phyloP scores from a whole-genome alignment of 2,888 invertebrate species.

The Tholera decimalis region DNA sequence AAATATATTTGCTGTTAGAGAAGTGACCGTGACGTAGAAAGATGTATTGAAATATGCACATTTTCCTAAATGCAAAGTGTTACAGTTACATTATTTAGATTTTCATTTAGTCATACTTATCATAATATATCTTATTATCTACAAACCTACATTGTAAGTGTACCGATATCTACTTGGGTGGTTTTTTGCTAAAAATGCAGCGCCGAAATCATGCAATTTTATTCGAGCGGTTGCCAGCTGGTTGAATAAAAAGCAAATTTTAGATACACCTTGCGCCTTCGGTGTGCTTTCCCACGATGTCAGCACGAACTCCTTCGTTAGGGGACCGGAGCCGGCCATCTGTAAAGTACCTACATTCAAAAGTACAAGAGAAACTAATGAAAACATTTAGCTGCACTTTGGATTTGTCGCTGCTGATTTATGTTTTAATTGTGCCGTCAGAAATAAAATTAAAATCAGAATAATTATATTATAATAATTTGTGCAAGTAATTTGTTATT shows the following conservation, averaged over 20 bases:
- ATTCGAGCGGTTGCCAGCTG: constrained; percentile 57
- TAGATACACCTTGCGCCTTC: constrained; percentile 77
- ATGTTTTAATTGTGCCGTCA: constrained; percentile 60
- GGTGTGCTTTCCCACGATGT: constrained; percentile 78
- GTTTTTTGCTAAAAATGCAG: constrained; percentile 72
- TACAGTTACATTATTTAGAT: no score
- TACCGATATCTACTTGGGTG: background rate
- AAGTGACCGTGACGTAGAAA: no score
- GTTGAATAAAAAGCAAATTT: constrained; percentile 78
- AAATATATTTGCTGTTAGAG: no score
- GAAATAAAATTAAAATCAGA: constrained; percentile 57
- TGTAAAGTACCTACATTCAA: constrained; percentile 62
- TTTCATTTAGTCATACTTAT: no score
- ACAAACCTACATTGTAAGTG: no score
- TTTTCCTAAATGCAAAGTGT: no score
- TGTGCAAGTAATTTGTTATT: constrained; percentile 36
- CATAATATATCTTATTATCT: no score
- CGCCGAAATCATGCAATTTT: constrained; percentile 72
- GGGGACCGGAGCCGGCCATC: constrained; percentile 47
- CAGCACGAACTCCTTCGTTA: constrained; percentile 59
- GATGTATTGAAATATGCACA: no score
- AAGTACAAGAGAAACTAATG: constrained; percentile 69
- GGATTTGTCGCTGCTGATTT: constrained; percentile 66
- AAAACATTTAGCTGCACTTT: constrained; percentile 69
- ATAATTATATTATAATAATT: constrained; percentile 59